Percentiles rank a stretch among this genome's conserved stretches.
Conservation (phyloP, 2,113 vertebrate species). For the Hippocampus barbouri region DNA sequence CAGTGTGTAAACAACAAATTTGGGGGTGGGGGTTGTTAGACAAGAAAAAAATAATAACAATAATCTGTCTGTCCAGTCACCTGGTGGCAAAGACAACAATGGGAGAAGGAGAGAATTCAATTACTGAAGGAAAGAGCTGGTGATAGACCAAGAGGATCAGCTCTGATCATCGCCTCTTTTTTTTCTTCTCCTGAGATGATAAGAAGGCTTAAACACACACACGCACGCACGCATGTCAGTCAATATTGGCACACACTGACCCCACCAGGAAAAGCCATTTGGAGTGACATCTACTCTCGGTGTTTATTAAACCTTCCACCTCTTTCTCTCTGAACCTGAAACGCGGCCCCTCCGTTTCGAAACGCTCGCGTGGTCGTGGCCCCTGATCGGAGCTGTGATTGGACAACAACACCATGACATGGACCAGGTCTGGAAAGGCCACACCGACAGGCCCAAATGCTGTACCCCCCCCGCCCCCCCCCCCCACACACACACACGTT, state of each 20-base stretch:
- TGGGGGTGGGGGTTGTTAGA: constrained; percentile 6
- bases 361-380: constrained; percentile 61
- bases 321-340: constrained; percentile 26
- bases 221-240: constrained; percentile 76
- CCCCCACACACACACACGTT: constrained; percentile 3
- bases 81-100: constrained; percentile 57
- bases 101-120: constrained; percentile 58
- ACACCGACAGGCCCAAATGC: constrained; percentile 24
- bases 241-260: constrained; percentile 95
- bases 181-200: constrained; percentile 33
- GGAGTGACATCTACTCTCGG: constrained; percentile 82
- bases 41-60: constrained; percentile 5
- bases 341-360: constrained; percentile 81
- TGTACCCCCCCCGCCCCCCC: neutral
- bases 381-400: constrained; percentile 59
- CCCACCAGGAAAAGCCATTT: constrained; percentile 96
- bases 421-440: constrained; percentile 29
- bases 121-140: constrained; percentile 54
- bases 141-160: constrained; percentile 59
- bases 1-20: constrained; percentile 3
- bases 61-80: constrained; percentile 41
- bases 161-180: constrained; percentile 35
- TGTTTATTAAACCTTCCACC: constrained; percentile 52
- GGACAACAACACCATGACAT: constrained; percentile 51
- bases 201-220: constrained; percentile 21